Conservation (phyloP, 2,113 vertebrate genomes). For the Alexandromys fortis region DNA sequence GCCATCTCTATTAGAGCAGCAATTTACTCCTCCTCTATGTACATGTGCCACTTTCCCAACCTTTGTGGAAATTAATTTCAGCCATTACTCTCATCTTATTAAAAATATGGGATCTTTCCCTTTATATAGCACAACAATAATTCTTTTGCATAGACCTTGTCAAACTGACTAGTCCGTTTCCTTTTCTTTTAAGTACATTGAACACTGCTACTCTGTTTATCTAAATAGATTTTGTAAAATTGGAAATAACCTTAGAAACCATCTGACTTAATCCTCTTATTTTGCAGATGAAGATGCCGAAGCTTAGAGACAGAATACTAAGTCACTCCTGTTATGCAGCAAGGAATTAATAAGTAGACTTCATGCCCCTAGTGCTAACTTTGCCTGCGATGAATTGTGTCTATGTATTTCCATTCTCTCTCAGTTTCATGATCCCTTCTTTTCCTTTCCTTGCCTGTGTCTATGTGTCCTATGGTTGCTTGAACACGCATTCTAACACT, state of each 20-base stretch:
- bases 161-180: neutral
- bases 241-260: conserved; percentile 48
- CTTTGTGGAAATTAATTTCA: conserved; percentile 67
- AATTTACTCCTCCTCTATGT: conserved; percentile 42
- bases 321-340: neutral
- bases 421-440: neutral
- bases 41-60: conserved; percentile 13
- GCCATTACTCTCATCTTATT: conserved; percentile 40
- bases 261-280: conserved; percentile 46
- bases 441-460: too few species aligned
- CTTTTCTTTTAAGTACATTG: conserved; percentile 48
- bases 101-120: conserved; percentile 38
- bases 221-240: conserved; percentile 49
- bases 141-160: conserved; percentile 55
- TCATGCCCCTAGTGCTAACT: neutral
- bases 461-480: neutral
- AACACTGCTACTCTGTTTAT: conserved; percentile 41
- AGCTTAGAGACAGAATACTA: neutral
- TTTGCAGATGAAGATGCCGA: conserved; percentile 22
- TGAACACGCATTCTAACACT: neutral
- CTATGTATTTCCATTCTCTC: neutral
- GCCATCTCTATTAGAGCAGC: neutral
- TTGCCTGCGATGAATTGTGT: conserved; percentile 22
- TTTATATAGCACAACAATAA: conserved; percentile 47
- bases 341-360: conserved; percentile 18